A percentile compares a stretch with the other conserved stretches of the same genome.
phyloP scores from a whole-genome alignment of 2,888 invertebrate species.

The Coenonympha arcania region DNA sequence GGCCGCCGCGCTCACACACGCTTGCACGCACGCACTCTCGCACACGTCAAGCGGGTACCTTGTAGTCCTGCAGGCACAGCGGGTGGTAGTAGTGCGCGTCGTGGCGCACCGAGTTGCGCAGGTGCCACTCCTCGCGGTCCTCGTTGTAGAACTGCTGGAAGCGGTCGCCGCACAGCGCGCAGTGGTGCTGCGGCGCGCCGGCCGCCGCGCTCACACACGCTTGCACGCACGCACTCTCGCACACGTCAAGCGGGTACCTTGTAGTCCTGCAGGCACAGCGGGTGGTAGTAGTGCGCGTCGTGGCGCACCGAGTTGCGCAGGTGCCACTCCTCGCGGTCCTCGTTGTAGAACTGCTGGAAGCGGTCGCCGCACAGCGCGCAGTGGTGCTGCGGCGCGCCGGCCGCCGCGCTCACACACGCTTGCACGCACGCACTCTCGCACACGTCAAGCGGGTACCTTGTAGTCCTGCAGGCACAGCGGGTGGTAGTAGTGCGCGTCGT shows the following conservation, averaged over 20 bases:
- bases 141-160: constrained; percentile 98
- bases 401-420: too few relatives aligned
- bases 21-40: too few relatives aligned
- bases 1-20: too few relatives aligned
- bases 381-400: constrained; percentile 76
- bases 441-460: too few relatives aligned
- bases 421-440: too few relatives aligned
- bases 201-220: too few relatives aligned
- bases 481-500: too few relatives aligned
- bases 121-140: constrained; percentile 98
- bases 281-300: constrained; percentile 88
- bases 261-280: constrained; percentile 90
- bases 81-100: constrained; percentile 90
- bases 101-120: constrained; percentile 85
- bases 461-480: too few relatives aligned
- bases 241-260: too few relatives aligned
- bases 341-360: constrained; percentile 96
- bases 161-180: constrained; percentile 92
- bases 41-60: too few relatives aligned
- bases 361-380: constrained; percentile 94
- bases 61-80: constrained; percentile 89
- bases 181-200: constrained; percentile 79
- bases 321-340: constrained; percentile 98
- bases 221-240: too few relatives aligned
- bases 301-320: constrained; percentile 85